phyloP scores from a whole-genome alignment of 1,140 invertebrate genomes.

The Magallana gigas region DNA sequence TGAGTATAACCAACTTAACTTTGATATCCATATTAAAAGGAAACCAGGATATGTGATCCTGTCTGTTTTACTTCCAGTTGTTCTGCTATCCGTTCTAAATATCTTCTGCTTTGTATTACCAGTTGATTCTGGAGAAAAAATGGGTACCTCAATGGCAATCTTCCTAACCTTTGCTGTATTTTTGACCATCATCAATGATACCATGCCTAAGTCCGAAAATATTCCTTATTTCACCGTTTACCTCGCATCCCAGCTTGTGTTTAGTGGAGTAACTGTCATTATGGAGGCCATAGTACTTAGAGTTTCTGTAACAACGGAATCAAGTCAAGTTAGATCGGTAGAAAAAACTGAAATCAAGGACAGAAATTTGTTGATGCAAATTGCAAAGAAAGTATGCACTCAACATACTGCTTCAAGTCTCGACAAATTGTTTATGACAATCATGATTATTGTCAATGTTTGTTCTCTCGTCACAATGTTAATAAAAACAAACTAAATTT shows the following conservation, averaged over 20 bases:
- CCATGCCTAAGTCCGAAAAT: conserved; percentile 43
- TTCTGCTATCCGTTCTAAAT: conserved; percentile 51
- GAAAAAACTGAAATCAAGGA: too few relatives aligned
- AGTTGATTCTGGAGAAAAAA: conserved; percentile 57
- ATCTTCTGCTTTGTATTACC: conserved; percentile 55
- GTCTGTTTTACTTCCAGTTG: conserved; percentile 50
- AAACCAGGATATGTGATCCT: conserved; percentile 42
- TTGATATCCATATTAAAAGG: conserved; percentile 11
- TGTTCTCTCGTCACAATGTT: too few relatives aligned
- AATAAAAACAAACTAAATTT: too few relatives aligned
- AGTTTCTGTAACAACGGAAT: neutral
- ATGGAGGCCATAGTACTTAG: neutral
- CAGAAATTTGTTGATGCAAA: too few relatives aligned
- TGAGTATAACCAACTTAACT: neutral
- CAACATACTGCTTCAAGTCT: too few relatives aligned
- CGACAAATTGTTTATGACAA: too few relatives aligned
- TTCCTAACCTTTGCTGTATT: conserved; percentile 58
- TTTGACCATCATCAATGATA: conserved; percentile 55
- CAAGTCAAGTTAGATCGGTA: too few relatives aligned
- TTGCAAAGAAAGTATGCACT: too few relatives aligned
- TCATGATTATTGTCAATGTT: too few relatives aligned
- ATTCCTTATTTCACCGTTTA: neutral
- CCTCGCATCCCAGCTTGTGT: neutral
- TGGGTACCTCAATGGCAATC: conserved; percentile 52
- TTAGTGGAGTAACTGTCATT: neutral